A percentile compares a stretch with the other conserved stretches of the same genome.
Conservation (phyloP, 2,113 vertebrate species). For the Hymenochirus boettgeri region DNA sequence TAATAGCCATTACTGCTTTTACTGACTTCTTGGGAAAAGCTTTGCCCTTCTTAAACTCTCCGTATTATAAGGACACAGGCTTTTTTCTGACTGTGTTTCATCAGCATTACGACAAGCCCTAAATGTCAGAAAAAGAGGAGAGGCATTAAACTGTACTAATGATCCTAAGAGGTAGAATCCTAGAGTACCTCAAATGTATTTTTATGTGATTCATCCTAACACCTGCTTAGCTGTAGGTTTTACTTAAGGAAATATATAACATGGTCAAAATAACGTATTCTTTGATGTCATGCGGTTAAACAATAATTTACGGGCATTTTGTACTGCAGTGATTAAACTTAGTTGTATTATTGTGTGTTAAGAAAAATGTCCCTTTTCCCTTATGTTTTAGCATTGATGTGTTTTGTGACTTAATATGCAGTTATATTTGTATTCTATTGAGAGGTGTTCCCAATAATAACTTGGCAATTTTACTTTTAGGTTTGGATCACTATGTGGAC, state of each 20-base stretch:
- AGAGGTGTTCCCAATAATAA: no score
- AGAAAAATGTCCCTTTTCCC: no score
- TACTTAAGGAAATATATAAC: not conserved
- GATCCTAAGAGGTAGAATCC: slow-evolving; percentile 1
- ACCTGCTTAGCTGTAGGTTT: slow-evolving; percentile 11
- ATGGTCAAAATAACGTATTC: not conserved
- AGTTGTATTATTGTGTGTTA: no score
- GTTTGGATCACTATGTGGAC: no score
- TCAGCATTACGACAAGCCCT: slow-evolving; percentile 41
- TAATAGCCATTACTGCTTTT: slow-evolving; percentile 62
- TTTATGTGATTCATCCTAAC: slow-evolving; percentile 16
- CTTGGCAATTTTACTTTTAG: no score
- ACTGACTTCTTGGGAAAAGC: slow-evolving; percentile 61
- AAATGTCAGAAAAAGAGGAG: slow-evolving; percentile 24
- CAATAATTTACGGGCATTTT: slow-evolving; percentile 12
- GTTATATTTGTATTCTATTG: no score
- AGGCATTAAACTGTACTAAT: slow-evolving; percentile 17
- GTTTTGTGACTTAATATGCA: no score
- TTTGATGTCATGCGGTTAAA: slow-evolving; percentile 18
- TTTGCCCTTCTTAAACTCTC: slow-evolving; percentile 60
- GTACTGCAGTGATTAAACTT: slow-evolving; percentile 11
- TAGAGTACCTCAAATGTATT: slow-evolving; percentile 8
- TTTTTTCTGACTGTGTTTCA: slow-evolving; percentile 41
- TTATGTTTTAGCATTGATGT: no score
- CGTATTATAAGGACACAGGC: slow-evolving; percentile 51